Evolutionary conservation across 2,113 vertebrate species (phyloP).

Genomic region (Ophiodon elongatus): DNA sequence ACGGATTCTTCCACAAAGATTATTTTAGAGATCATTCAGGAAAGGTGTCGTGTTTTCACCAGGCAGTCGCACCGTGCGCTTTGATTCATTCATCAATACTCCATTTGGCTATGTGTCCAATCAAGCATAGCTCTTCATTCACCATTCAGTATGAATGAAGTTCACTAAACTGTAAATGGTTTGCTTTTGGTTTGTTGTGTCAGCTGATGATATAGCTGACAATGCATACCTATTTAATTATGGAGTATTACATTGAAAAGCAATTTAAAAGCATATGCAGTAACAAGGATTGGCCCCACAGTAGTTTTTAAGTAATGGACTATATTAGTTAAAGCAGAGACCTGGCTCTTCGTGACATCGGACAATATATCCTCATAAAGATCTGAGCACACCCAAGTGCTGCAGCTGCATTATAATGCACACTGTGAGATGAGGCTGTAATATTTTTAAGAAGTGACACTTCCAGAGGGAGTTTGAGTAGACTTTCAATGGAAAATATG

Average conservation of each 20-base stretch:
- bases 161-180: background rate
- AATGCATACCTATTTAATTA: background rate
- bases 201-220: background rate
- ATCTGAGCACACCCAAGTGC: constrained; percentile 3
- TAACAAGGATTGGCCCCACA: background rate
- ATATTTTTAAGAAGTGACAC: background rate
- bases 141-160: constrained; percentile 38
- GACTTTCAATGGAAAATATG: background rate
- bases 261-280: constrained; percentile 1
- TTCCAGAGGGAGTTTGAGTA: background rate
- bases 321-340: constrained; percentile 14
- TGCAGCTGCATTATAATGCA: background rate
- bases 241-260: background rate
- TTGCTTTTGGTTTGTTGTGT: background rate
- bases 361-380: constrained; percentile 1
- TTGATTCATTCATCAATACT: constrained; percentile 27
- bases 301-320: constrained; percentile 6
- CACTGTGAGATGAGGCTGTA: background rate
- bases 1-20: background rate
- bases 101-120: constrained; percentile 1
- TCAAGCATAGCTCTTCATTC: constrained; percentile 19
- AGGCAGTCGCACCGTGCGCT: constrained; percentile 14
- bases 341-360: background rate
- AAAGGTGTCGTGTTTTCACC: background rate
- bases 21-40: constrained; percentile 23